Base-by-base conservation (phyloP, 2,888 invertebrate species). In the Rapana venosa region DNA sequence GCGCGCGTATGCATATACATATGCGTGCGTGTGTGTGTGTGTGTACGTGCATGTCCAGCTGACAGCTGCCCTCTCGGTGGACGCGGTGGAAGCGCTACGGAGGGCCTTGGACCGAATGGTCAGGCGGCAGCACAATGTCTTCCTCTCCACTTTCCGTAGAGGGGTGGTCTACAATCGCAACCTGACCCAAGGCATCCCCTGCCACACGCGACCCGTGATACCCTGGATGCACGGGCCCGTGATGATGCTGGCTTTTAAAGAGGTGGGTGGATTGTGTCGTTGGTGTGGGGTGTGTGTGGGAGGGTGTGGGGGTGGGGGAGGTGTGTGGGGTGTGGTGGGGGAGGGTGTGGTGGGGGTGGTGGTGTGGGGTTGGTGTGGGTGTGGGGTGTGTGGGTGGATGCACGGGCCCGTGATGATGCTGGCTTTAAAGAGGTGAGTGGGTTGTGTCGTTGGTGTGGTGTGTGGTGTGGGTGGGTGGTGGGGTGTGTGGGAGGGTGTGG, bases 61-160 rank as follows among this genome's bases (percentile, higher is more conserved):
- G 6, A 98, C 98, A 96, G 98, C 98, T 0, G 99, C 99, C 0
- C 97, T 99, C 92, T 98, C 99, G 97, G 98, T 98, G 96, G 99
- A 99, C 95, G 98, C 99, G 4, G 98, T 99, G 30, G 98, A 98
- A 96, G 98, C 99, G 0, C 97, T 99, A 89, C 98, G 98, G 93
- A 98, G 98, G 95, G 98, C 98, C 26, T 98, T 99, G 94, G 98
- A 98, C 95, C 97, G 98, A 96, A 97, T 98, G 93, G 97, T 98
- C 94, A 97, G 98, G 94, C 90, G 90, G 96, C 98, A 98, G 96
- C 98, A 98, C 17, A 98, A 98, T 94, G 97, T 98, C 91, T 98
- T 98, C 90, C 91, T 93, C 70, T 92, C 92, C 32, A 94, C 96
- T 97, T 95, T 96, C 91, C 92, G 95, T 87, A 92, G 95, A 58